Conservation (phyloP, 2,113 vertebrate genomes). For the Phocoena phocoena region DNA sequence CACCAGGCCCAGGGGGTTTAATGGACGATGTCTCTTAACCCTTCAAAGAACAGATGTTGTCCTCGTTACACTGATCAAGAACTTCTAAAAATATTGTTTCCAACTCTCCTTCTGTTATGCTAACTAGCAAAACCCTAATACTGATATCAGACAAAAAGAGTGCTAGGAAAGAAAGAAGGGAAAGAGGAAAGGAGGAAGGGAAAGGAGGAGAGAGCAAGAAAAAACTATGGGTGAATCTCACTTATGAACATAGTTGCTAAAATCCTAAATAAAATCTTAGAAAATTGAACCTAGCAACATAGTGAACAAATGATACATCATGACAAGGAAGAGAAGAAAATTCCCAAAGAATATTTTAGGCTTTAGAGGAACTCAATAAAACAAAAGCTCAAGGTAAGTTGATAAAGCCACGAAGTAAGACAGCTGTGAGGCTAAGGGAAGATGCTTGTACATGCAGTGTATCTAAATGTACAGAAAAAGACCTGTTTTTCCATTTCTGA, state of each 20-base stretch:
- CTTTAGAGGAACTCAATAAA: not conserved
- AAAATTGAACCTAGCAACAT: not conserved
- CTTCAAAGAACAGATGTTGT: not conserved
- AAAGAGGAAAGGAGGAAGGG: not conserved
- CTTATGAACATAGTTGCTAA: not conserved
- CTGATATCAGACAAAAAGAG: not conserved
- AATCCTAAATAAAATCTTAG: not conserved
- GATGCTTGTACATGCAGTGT: not conserved
- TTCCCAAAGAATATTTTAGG: not conserved
- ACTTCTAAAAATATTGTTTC: not conserved
- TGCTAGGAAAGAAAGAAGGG: not conserved
- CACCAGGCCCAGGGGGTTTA: not conserved
- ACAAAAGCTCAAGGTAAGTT: not conserved
- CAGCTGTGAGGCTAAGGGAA: not conserved
- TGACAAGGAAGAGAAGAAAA: not conserved
- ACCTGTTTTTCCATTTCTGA: not conserved
- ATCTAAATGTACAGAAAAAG: not conserved
- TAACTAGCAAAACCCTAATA: not conserved
- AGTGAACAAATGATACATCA: not conserved
- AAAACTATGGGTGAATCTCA: not conserved
- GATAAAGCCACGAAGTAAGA: not conserved
- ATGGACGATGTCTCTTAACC: not conserved
- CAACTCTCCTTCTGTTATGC: not conserved
- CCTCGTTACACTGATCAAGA: not conserved
- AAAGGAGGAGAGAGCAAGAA: not conserved